These are phyloP conservation scores for Microplitis manilae DNA, from an alignment of 2,888 invertebrate species.

Conservation along the genomic window DNA sequence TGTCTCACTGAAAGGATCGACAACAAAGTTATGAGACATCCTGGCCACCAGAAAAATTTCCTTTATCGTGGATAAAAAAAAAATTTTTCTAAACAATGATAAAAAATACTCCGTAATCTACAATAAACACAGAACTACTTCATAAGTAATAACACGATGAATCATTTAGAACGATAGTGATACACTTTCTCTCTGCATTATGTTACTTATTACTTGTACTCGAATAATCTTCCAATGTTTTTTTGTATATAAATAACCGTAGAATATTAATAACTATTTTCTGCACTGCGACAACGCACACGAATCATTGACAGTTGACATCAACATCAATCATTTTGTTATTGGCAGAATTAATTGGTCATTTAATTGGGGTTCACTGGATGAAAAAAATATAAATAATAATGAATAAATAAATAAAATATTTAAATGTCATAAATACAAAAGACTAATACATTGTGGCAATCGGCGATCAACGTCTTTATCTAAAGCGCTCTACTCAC, in stretches of 20 bases:
- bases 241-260: not conserved
- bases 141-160: not conserved
- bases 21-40: constrained; percentile 57
- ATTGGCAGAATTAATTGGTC: not conserved
- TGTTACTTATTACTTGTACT: not conserved
- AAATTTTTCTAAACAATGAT: not conserved
- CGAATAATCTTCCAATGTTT: not conserved
- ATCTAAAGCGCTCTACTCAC: not conserved
- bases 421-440: not conserved
- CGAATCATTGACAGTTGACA: not conserved
- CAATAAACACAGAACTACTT: not conserved
- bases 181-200: not conserved
- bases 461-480: not conserved
- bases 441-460: not conserved
- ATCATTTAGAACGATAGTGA: not conserved
- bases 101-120: not conserved
- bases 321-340: not conserved
- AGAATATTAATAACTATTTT: not conserved
- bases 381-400: not conserved
- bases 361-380: not conserved
- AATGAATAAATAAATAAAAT: not conserved
- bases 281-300: not conserved
- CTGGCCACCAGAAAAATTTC: constrained; percentile 27
- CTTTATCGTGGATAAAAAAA: not conserved
- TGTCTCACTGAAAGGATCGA: constrained; percentile 66